Evolutionary conservation across 2,113 vertebrate genomes (phyloP).

Genomic region (Shinisaurus crocodilurus): DNA sequence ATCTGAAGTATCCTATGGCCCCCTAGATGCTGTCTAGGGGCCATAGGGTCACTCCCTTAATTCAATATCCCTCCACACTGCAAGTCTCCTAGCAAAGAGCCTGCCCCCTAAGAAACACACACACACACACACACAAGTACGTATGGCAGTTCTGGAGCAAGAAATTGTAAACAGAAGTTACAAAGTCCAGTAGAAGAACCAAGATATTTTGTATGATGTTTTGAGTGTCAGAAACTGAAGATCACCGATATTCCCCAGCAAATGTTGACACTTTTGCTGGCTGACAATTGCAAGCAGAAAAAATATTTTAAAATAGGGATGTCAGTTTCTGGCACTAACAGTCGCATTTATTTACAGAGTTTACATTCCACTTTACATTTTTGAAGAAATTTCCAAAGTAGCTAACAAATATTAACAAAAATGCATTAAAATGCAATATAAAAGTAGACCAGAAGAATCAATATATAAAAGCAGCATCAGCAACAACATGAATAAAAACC

Average conservation of each 20-base stretch:
- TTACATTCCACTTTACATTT: background rate
- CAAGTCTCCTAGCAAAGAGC: background rate
- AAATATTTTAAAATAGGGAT: background rate
- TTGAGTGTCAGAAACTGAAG: conserved; percentile 13
- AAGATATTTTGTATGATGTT: background rate
- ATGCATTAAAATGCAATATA: background rate
- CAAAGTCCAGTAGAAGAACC: background rate
- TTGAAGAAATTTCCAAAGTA: background rate
- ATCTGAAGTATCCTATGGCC: no score
- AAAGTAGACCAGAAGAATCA: background rate
- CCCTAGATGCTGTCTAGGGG: no score
- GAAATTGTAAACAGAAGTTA: background rate
- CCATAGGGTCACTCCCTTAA: no score
- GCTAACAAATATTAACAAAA: background rate
- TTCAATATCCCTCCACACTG: background rate
- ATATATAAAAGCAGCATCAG: background rate
- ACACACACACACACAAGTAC: background rate
- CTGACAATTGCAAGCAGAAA: background rate
- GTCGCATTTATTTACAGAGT: background rate
- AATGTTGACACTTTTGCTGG: background rate
- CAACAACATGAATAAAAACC: background rate
- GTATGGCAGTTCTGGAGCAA: background rate
- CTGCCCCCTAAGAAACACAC: background rate
- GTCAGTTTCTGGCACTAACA: background rate
- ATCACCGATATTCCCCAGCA: conserved; percentile 13